Evolutionary conservation across 2,888 invertebrate species (phyloP).

Genomic region (Panorpa germanica): DNA sequence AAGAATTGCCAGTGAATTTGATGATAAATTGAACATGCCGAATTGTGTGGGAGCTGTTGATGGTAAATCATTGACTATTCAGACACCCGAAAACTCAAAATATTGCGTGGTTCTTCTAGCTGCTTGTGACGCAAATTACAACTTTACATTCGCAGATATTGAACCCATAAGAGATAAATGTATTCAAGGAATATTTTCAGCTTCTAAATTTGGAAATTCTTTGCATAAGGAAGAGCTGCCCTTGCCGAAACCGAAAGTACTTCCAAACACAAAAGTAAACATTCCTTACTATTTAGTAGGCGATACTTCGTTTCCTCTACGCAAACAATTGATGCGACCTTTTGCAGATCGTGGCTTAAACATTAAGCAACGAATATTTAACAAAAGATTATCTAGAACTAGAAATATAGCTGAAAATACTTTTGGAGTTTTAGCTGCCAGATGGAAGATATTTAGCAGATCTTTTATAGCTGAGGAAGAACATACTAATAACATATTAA

Average conservation of each 20-base stretch:
- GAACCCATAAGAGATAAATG: constrained; percentile 11
- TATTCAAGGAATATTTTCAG: constrained; percentile 9
- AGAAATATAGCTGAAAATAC: constrained; percentile 10
- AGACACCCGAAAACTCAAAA: too few species aligned
- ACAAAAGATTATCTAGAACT: constrained; percentile 10
- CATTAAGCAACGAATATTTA: constrained; percentile 10
- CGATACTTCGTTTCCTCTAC: constrained; percentile 11
- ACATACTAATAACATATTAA: constrained; percentile 11
- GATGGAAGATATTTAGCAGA: constrained; percentile 8
- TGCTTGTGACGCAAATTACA: constrained; percentile 11
- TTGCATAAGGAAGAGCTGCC: too few species aligned
- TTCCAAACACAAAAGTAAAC: too few species aligned
- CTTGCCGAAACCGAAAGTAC: too few species aligned
- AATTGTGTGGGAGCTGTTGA: too few species aligned
- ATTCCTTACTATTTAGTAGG: too few species aligned
- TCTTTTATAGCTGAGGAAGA: constrained; percentile 10
- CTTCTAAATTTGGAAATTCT: too few species aligned
- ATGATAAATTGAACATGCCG: too few species aligned
- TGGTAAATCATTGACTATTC: too few species aligned
- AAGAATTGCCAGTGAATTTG: too few species aligned
- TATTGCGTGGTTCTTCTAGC: constrained; percentile 10
- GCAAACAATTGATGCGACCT: constrained; percentile 10
- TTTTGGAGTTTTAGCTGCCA: constrained; percentile 8
- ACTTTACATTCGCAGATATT: constrained; percentile 10
- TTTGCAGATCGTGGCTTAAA: too few species aligned